Base-by-base conservation (phyloP, 1,140 invertebrate genomes). In the Drosophila kohkoa region DNA sequence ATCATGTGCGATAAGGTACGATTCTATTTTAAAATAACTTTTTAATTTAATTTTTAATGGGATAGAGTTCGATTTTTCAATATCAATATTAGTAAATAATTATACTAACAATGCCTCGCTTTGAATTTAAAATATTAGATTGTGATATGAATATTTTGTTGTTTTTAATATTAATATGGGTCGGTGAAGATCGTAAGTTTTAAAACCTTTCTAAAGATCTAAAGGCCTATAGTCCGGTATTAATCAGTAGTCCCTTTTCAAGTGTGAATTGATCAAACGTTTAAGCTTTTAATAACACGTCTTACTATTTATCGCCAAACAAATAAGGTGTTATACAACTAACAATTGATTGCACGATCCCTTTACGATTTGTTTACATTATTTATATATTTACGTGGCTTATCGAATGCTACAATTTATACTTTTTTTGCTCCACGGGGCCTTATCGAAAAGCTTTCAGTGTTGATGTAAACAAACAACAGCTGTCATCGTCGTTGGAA, bases 401-500 rank as follows among this genome's bases (percentile, higher is more conserved):
- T 54, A 54, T 54, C 51, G 15, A 20, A 15, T 10, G 25, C 20
- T n/a, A 35, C 28, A 62, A 51, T 41, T 59, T 30, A 2, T 0
- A 5, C 43, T 43, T 35, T 10, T 41, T 45, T 35, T 58, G 25
- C 49, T 16, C 55, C 35, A 15, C 52, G 32, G 16, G 43, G 32
- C 13, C 41, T 58, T 55, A 62, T 62, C 58, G 3, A 46, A 69
- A 49, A 46, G 41, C 20, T 55, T 54, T 41, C 6, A 46, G 16
- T 32, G 38, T 28, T 7, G 8, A 55, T 49, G 66, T 70, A 63
- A 75, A 63, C 66, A 75, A 64, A 6, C 32, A 4, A 43, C 65
- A 79, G 38, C 38, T 76, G 58, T 71, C 32, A 20, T 15, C 6
- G 54, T 51, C 41, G 62, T 38, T 13, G 28, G 51, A 63, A 38